A percentile compares a stretch with the other conserved stretches of the same genome.
phyloP scores from a whole-genome alignment of 2,888 invertebrate species.

The Adineta ricciae region DNA sequence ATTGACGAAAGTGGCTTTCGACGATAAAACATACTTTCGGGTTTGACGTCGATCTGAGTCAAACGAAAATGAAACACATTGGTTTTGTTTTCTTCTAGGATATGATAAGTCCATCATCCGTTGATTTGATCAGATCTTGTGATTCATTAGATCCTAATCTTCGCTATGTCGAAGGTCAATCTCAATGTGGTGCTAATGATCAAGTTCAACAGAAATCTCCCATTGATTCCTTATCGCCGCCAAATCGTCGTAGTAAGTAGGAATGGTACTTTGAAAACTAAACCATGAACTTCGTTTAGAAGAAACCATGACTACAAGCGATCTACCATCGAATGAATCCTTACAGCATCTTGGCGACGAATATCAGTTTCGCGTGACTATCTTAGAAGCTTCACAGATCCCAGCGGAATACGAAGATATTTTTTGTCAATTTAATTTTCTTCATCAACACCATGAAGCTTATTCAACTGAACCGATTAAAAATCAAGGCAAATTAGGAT shows the following conservation, averaged over 20 bases:
- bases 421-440: slow-evolving; percentile 98
- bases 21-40: slow-evolving; percentile 52
- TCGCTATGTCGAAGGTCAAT: slow-evolving; percentile 16
- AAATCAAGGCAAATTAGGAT: slow-evolving; percentile 76
- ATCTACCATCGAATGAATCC: neutral
- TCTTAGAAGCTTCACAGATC: slow-evolving; percentile 87
- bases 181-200: neutral
- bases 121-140: neutral
- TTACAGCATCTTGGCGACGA: slow-evolving; percentile 52
- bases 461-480: slow-evolving; percentile 98
- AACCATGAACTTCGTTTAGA: neutral
- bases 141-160: neutral
- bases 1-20: slow-evolving; percentile 73
- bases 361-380: slow-evolving; percentile 92
- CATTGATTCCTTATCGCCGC: neutral
- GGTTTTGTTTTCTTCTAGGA: neutral
- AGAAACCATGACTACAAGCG: neutral
- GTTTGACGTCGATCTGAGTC: neutral
- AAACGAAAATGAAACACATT: neutral
- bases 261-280: neutral
- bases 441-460: slow-evolving; percentile 94
- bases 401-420: slow-evolving; percentile 94
- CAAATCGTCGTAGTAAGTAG: neutral
- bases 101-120: neutral
- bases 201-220: neutral